Evolutionary conservation across 2,797 vertebrate species (phyloP).

Genomic region (Clarias laeviceps): DNA sequence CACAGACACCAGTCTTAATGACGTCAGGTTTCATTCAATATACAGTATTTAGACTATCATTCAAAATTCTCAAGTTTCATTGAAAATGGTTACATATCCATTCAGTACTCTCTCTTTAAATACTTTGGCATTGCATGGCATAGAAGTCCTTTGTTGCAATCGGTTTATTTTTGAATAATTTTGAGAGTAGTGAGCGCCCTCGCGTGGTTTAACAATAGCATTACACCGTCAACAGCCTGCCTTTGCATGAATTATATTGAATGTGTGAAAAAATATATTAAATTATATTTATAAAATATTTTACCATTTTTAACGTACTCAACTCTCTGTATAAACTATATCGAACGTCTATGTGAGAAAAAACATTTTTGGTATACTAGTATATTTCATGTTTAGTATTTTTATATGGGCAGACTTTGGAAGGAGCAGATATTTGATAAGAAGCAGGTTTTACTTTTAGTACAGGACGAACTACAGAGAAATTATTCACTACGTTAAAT

Average conservation of each 20-base stretch:
- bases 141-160: too few species aligned
- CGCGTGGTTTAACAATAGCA: background rate
- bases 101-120: too few species aligned
- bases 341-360: background rate
- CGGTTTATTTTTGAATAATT: too few species aligned
- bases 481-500: conserved; percentile 1
- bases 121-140: too few species aligned
- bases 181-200: background rate
- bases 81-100: too few species aligned
- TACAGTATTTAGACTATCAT: too few species aligned
- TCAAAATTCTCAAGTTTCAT: too few species aligned
- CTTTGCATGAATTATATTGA: background rate
- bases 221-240: background rate
- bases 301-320: background rate
- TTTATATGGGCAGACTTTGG: background rate
- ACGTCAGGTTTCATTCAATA: too few species aligned
- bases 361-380: background rate
- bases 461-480: background rate
- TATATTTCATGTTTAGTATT: background rate
- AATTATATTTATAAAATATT: too few species aligned
- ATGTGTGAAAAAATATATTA: background rate
- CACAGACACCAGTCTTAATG: too few species aligned
- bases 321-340: background rate
- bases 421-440: too few species aligned
- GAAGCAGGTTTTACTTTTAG: background rate